These are phyloP conservation scores for Spodoptera picta DNA, from an alignment of 2,888 invertebrate genomes.

Conservation along the genomic window DNA sequence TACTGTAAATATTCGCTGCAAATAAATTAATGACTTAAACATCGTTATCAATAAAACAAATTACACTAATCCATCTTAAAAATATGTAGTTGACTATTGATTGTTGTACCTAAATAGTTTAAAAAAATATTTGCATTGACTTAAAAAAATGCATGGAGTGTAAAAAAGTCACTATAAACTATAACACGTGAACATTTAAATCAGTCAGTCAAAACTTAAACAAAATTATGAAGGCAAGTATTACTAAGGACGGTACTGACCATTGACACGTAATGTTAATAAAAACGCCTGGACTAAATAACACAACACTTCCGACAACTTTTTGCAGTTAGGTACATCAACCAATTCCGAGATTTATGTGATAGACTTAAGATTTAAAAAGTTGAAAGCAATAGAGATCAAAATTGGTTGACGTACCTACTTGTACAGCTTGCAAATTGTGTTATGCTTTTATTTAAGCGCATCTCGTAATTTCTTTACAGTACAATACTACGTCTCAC, in stretches of 20 bases:
- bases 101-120: slow-evolving; percentile 71
- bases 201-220: slow-evolving; percentile 84
- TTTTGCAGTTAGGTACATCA: too few species aligned
- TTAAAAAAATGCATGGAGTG: slow-evolving; percentile 76
- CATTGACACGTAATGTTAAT: slow-evolving; percentile 49
- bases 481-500: slow-evolving; percentile 45
- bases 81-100: slow-evolving; percentile 70
- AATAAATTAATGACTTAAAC: slow-evolving; percentile 69
- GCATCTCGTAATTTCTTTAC: too few species aligned
- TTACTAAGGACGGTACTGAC: slow-evolving; percentile 65
- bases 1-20: slow-evolving; percentile 54
- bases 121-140: slow-evolving; percentile 72
- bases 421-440: too few species aligned
- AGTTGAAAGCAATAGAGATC: too few species aligned
- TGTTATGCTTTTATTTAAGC: too few species aligned
- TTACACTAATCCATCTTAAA: slow-evolving; percentile 70
- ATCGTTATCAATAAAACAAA: slow-evolving; percentile 44
- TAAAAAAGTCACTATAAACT: slow-evolving; percentile 71
- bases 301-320: too few species aligned
- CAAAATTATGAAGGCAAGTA: slow-evolving; percentile 82
- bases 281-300: slow-evolving; percentile 13
- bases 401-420: too few species aligned
- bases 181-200: slow-evolving; percentile 76
- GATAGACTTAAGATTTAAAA: too few species aligned
- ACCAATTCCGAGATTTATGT: too few species aligned